Percentiles rank a stretch among this genome's conserved stretches.
These are phyloP conservation scores for Eriocheir sinensis DNA, from an alignment of 1,140 invertebrate genomes.

Conservation along the genomic window DNA sequence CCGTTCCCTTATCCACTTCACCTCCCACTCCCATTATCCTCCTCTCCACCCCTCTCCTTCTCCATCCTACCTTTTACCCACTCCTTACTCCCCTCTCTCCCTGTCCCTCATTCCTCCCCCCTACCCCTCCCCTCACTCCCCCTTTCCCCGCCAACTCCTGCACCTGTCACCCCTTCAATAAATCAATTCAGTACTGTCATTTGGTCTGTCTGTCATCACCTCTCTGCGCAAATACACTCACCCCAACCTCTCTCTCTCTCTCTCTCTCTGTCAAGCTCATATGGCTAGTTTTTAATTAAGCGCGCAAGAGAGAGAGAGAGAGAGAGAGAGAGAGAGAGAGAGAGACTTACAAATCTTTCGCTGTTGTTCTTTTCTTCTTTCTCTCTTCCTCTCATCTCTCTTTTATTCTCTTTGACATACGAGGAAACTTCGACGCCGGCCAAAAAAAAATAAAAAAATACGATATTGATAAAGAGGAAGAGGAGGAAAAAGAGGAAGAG, in stretches of 20 bases:
- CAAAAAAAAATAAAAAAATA: neutral
- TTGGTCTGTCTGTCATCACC: neutral
- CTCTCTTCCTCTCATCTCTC: too few relatives aligned
- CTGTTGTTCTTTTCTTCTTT: neutral
- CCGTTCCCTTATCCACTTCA: neutral
- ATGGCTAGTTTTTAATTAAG: too few relatives aligned
- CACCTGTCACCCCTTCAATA: neutral
- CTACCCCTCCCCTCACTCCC: neutral
- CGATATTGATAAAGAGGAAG: neutral
- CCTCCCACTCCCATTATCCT: neutral
- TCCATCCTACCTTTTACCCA: neutral
- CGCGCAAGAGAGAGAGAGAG: too few relatives aligned
- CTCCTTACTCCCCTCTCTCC: neutral
- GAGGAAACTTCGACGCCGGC: neutral
- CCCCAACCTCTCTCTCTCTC: neutral
- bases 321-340: too few relatives aligned
- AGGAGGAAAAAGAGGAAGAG: neutral
- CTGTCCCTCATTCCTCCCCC: neutral
- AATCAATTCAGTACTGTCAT: conserved; percentile 6
- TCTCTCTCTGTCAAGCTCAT: neutral
- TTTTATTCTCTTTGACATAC: neutral
- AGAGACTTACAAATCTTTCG: too few relatives aligned
- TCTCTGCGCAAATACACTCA: neutral
- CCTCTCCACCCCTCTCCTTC: neutral
- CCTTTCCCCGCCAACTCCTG: neutral